phyloP scores from a whole-genome alignment of 2,797 vertebrate genomes.

The Siniperca obscura region DNA sequence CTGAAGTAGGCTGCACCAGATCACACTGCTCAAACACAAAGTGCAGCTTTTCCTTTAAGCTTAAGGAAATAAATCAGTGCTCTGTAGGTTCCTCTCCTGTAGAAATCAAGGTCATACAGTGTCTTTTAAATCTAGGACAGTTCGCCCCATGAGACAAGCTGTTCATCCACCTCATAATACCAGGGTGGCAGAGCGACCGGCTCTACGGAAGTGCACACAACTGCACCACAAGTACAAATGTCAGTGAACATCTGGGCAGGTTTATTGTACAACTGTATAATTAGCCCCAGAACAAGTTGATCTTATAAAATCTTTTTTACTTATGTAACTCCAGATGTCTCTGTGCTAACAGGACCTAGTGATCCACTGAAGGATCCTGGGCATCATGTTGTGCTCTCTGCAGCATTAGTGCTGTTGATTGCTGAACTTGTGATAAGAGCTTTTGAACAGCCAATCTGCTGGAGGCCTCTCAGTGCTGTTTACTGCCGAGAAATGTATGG shows the following conservation, averaged over 20 bases:
- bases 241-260: conserved; percentile 7
- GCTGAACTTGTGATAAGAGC: conserved; percentile 38
- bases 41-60: conserved; percentile 50
- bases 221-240: background rate
- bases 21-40: conserved; percentile 29
- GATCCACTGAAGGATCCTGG: background rate
- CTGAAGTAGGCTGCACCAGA: conserved; percentile 42
- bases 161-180: conserved; percentile 50
- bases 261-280: background rate
- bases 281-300: background rate
- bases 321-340: background rate
- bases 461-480: conserved; percentile 39
- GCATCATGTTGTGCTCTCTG: background rate
- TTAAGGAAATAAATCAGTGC: conserved; percentile 58
- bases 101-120: conserved; percentile 73
- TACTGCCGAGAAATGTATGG: conserved; percentile 45
- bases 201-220: conserved; percentile 7
- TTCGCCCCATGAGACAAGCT: conserved; percentile 66
- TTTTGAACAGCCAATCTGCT: conserved; percentile 29
- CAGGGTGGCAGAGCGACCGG: conserved; percentile 23
- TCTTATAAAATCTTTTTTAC: background rate
- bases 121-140: conserved; percentile 72
- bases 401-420: conserved; percentile 22
- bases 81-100: conserved; percentile 64
- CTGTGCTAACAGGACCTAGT: background rate